Evolutionary conservation across 1,140 invertebrate species (phyloP), one percentile per base, ranked within the genome.

Genomic region (Neodiprion pinetum): DNA sequence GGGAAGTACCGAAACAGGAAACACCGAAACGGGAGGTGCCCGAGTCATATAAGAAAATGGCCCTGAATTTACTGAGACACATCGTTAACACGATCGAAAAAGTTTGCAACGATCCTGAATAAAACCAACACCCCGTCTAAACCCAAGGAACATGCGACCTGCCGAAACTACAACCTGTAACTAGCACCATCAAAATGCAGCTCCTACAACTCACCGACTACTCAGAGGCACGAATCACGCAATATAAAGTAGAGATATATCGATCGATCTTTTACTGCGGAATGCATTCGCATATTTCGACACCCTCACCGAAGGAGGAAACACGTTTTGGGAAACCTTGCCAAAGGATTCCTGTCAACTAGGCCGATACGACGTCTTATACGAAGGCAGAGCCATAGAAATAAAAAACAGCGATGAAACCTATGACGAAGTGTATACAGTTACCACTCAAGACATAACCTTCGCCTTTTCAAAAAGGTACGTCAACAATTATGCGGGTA

Each of bases 291-390:
- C 17, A 21, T 21, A 21, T 21, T 21, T 53, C 50, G 10, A 53
- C 50, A n/a, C 17, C 17, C 17, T 21, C 17, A n/a, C n/a, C 1
- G 74, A 75, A 48, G 74, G 73, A 9, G 77, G 79, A 48, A 28
- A 74, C n/a, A 70, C 77, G 0, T 78, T 72, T 69, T 80, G 77
- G 79, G 49, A 72, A 8, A 21, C 71, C 9, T 0, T 80, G 12
- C 79, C 75, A 3, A 53, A 65, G 7, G 71, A 74, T 28, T 48
- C 12, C 0, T 74, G 77, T 53, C 28, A 72, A 8, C 72, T 73
- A 9, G 2, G 75, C n/a, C 70, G 74, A 49, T 77, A 77, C 28
- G 69, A 49, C 10, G 47, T 75, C 3, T 9, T 78, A 0, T 79
- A 75, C 21, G 68, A 75, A 9, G 72, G 71, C 11, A 17, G 1